Evolutionary conservation across 2,113 vertebrate genomes (phyloP).

Genomic region (Leptobrachium leishanense): DNA sequence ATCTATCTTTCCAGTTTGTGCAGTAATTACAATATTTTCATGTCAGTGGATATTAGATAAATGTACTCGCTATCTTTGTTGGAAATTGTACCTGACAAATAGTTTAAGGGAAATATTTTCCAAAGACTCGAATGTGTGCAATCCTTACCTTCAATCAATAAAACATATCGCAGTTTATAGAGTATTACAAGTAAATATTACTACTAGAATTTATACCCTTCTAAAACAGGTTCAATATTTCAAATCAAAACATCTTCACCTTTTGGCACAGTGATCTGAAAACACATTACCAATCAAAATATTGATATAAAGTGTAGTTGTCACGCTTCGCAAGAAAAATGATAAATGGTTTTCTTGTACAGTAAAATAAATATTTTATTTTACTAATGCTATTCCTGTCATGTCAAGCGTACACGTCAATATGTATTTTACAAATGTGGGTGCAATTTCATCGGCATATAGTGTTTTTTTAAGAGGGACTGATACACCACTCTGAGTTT

Average conservation of each 20-base stretch:
- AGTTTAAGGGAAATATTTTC: too few relatives aligned
- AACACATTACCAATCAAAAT: constrained; percentile 17
- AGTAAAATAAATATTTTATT: constrained; percentile 16
- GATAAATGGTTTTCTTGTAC: constrained; percentile 36
- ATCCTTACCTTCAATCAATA: not conserved
- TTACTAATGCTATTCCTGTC: constrained; percentile 10
- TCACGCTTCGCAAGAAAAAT: constrained; percentile 17
- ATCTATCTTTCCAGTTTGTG: too few relatives aligned
- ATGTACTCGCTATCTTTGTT: too few relatives aligned
- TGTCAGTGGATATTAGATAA: too few relatives aligned
- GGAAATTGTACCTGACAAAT: too few relatives aligned
- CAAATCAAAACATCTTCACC: constrained; percentile 18
- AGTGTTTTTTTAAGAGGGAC: not conserved
- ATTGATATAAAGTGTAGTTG: constrained; percentile 33
- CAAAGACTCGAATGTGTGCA: not conserved
- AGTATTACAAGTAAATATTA: not conserved
- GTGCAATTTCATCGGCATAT: not conserved
- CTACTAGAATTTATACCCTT: not conserved
- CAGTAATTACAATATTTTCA: too few relatives aligned
- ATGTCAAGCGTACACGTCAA: not conserved
- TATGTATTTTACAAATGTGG: not conserved
- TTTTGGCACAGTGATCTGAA: constrained; percentile 10
- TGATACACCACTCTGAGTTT: not conserved
- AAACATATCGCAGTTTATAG: not conserved
- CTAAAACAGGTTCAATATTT: constrained; percentile 31